Evolutionary conservation across 2,797 vertebrate species (phyloP), one percentile per base, ranked within the genome.

Genomic region (Otolemur crassicaudatus): DNA sequence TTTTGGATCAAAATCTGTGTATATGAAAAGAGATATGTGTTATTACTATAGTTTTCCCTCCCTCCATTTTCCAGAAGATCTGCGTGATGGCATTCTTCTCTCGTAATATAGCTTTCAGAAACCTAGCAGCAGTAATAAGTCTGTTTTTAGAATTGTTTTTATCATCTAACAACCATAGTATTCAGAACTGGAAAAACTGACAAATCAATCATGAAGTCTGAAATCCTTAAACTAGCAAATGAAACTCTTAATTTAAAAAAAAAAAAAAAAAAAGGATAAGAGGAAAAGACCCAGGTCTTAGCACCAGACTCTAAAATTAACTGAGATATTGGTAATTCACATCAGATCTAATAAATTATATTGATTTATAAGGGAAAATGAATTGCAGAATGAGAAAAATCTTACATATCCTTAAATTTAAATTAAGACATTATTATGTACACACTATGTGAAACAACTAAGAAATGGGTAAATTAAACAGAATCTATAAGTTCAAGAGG

Each of bases 131-230:
- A 65, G 3, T 61, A 86, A 31, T 58, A 58, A 85, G 29, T 65
- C 85, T 93, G 8, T 89, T 89, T 91, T 89, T 69, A 12, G 83
- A 80, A 34, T 90, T 88, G 3, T 85, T 95, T 76, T n/a, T 37
- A 37, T 89, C 11, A 61, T 34, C 31, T 77, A 56, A 75, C 23
- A 84, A 87, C 13, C 22, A 79, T 20, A 77, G 23, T 93, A 70
- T 79, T 85, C 34, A 96, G 25, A 91, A 70, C 23, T 76, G 46
- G 77, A 88, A 60, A 94, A 95, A 95, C n/a, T 77, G 80, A 67
- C 75, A 94, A 72, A 56, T 91, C 12, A 31, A n/a, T 91, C 10
- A 31, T n/a, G 49, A 94, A 85, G 49, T 80, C 40, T 94, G 83
- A 80, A 92, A 60, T 80, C 53, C 75, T 88, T 88, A 53, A 82